Evolutionary conservation across 2,888 invertebrate species (phyloP).

Genomic region (Norana najaformis): DNA sequence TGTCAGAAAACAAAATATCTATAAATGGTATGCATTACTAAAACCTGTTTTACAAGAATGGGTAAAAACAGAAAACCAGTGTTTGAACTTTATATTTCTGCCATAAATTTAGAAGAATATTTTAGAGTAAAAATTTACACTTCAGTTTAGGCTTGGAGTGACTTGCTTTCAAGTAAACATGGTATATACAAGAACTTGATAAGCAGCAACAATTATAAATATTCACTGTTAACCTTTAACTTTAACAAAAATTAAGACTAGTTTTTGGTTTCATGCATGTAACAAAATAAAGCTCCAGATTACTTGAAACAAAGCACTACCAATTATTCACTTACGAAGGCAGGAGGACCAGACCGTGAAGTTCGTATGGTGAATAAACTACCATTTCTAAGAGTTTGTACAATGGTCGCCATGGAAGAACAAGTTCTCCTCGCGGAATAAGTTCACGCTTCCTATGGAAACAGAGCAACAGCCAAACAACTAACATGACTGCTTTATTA

Average conservation of each 20-base stretch:
- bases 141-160: too few relatives aligned
- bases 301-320: neutral
- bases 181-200: too few relatives aligned
- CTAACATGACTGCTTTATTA: neutral
- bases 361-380: slow-evolving; percentile 55
- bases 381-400: slow-evolving; percentile 69
- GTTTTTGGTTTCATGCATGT: neutral
- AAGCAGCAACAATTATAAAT: too few relatives aligned
- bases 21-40: too few relatives aligned
- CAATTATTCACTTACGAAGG: slow-evolving; percentile 48
- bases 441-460: slow-evolving; percentile 70
- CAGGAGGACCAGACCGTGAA: slow-evolving; percentile 53
- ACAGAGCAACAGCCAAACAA: neutral
- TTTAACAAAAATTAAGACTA: neutral
- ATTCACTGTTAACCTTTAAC: neutral
- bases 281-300: neutral
- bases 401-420: slow-evolving; percentile 82
- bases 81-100: too few relatives aligned
- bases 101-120: too few relatives aligned
- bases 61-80: too few relatives aligned
- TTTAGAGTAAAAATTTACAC: too few relatives aligned
- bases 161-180: too few relatives aligned
- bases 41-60: too few relatives aligned
- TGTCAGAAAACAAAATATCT: too few relatives aligned
- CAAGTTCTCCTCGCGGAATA: slow-evolving; percentile 77